Evolutionary conservation across 2,888 invertebrate genomes (phyloP).

Genomic region (Notodonta dromedarius): DNA sequence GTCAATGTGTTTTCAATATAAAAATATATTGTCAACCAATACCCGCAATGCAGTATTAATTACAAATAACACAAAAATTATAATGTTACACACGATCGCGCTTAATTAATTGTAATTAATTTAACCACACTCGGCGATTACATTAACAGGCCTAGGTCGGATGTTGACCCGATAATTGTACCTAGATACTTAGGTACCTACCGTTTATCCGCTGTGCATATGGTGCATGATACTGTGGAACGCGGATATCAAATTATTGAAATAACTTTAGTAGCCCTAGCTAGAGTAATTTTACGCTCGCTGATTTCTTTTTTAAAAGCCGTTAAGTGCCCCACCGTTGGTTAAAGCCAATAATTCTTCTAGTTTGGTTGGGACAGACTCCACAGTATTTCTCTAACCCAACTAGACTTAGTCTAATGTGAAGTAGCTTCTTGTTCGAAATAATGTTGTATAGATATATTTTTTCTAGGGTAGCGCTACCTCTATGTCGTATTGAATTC

Average conservation of each 20-base stretch:
- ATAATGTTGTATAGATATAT: neutral
- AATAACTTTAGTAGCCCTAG: neutral
- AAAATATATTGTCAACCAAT: neutral
- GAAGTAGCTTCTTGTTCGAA: too few relatives aligned
- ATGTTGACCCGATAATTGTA: conserved; percentile 45
- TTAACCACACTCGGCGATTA: conserved; percentile 43
- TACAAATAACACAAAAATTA: neutral
- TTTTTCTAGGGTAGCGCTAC: conserved; percentile 5
- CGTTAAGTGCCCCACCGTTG: too few relatives aligned
- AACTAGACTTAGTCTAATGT: too few relatives aligned
- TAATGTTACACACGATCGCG: neutral
- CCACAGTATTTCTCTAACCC: too few relatives aligned
- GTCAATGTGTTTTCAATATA: too few relatives aligned
- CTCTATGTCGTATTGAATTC: conserved; percentile 22
- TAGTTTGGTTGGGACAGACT: too few relatives aligned
- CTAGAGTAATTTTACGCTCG: neutral
- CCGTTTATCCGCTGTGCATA: neutral
- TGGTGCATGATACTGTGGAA: neutral
- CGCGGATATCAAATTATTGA: neutral
- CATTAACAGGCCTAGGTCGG: conserved; percentile 44
- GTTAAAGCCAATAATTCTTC: too few relatives aligned
- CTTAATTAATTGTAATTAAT: conserved; percentile 24
- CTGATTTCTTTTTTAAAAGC: too few relatives aligned
- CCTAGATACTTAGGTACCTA: conserved; percentile 14
- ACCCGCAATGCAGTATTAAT: neutral